Base-by-base conservation (phyloP, 2,113 vertebrate species). In the Hypomesus transpacificus region DNA sequence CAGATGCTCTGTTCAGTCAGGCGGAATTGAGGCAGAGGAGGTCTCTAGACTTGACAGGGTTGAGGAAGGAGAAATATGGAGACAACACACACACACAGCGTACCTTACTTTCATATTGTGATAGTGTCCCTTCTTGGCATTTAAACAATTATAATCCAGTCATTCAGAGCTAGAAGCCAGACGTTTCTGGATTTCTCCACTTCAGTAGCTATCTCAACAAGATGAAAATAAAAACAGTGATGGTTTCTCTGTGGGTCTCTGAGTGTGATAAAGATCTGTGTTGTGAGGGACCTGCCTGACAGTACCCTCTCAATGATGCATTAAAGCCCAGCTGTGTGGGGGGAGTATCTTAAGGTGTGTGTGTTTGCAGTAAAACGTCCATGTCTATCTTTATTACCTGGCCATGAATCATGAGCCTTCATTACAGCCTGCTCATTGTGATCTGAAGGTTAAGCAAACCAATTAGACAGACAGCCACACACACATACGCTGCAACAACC, bases 361-460 rank as follows among this genome's bases (percentile, higher is more conserved):
- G 53, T 58, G 39, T 18, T 24, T 54, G 80, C 76, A 75, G 78
- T 74, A 84, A 86, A 87, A 87, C 60, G 80, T 82, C 77, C 77
- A 81, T 80, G 79, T 87, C 87, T 75, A 79, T 77, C 77, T 89
- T 91, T 89, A 87, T 89, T 89, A 87, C 86, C 81, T 87, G 80
- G 75, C 79, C 79, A 83, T 87, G 83, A 91, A 86, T 89, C 90
- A 85, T 79, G 75, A 87, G 83, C 83, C 81, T 86, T 88, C 90
- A 89, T 91, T 88, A 89, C 79, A 84, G 84, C 80, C 82, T 73
- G 83, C 84, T 90, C 86, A 87, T 89, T 90, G 87, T 90, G 83
- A 86, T 89, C 86, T 90, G 89, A 92, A 88, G 88, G 87, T 91
- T 91, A 90, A 91, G 82, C 82, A 88, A 90, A 87, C 87, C 88